These are phyloP conservation scores for Perca schrenkii DNA, from an alignment of 2,113 vertebrate species.

Conservation along the genomic window DNA sequence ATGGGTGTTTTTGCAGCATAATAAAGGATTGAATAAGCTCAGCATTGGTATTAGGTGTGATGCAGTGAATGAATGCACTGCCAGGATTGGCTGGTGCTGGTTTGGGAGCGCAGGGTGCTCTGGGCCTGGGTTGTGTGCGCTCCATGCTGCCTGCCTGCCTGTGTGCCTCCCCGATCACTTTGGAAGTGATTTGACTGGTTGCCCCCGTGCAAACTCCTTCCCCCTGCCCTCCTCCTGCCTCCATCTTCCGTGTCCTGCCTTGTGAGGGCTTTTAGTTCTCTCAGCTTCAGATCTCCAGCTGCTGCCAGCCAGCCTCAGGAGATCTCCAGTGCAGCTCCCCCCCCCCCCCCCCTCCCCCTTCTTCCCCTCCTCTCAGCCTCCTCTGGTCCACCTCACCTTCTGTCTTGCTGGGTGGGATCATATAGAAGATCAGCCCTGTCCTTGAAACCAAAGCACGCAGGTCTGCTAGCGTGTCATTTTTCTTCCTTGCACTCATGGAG, in stretches of 20 bases:
- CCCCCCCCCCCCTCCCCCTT: neutral
- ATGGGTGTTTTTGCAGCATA: neutral
- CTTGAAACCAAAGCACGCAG: constrained; percentile 36
- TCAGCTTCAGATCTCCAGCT: constrained; percentile 39
- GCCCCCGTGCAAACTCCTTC: constrained; percentile 32
- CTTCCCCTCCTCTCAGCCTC: neutral
- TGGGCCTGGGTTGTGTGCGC: constrained; percentile 11
- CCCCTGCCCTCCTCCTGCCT: constrained; percentile 59
- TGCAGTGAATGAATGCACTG: neutral
- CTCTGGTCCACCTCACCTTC: constrained; percentile 50
- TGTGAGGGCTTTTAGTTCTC: constrained; percentile 40
- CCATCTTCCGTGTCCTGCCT: constrained; percentile 46
- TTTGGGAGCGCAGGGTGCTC: neutral
- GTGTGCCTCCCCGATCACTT: constrained; percentile 28
- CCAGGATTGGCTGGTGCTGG: constrained; percentile 12
- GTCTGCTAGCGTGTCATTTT: constrained; percentile 21
- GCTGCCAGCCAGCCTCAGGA: constrained; percentile 47
- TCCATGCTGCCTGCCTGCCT: neutral
- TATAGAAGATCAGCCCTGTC: constrained; percentile 51
- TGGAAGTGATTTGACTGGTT: constrained; percentile 71
- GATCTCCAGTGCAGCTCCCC: neutral
- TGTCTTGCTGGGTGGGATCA: constrained; percentile 51
- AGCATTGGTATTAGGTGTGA: neutral
- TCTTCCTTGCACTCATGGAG: constrained; percentile 58
- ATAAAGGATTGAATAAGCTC: neutral